These are phyloP conservation scores for Papilio machaon DNA, from an alignment of 1,140 invertebrate species.

Conservation along the genomic window DNA sequence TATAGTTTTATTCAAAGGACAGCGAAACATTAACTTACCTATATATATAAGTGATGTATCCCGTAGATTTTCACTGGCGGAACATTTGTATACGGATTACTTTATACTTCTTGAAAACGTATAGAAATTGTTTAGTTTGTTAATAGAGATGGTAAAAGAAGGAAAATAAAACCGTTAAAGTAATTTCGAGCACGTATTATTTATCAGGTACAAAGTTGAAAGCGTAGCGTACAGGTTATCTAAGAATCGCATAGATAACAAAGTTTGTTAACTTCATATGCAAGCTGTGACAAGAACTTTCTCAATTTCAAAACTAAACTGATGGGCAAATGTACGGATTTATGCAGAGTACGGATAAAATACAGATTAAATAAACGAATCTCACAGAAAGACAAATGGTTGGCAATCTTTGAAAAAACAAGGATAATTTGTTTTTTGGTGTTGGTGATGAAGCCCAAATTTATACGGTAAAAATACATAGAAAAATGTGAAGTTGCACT, in stretches of 20 bases:
- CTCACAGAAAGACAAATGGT: not conserved
- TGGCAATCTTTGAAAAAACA: not conserved
- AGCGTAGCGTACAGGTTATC: not conserved
- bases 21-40: too few species aligned
- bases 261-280: constrained; percentile 1
- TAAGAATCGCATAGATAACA: not conserved
- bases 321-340: not conserved
- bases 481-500: not conserved
- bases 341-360: not conserved
- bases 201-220: not conserved
- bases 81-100: too few species aligned
- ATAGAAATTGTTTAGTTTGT: too few species aligned
- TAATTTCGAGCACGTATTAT: too few species aligned
- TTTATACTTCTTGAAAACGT: too few species aligned
- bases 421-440: not conserved
- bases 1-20: too few species aligned
- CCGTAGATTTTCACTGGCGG: too few species aligned
- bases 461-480: not conserved
- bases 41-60: too few species aligned
- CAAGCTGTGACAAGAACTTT: constrained; percentile 11
- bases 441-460: too few species aligned
- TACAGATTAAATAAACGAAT: not conserved
- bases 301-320: not conserved
- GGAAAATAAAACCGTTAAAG: too few species aligned
- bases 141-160: too few species aligned